Evolutionary conservation across 2,888 invertebrate genomes (phyloP), one percentile per base, ranked within the genome.

Genomic region (Pandemis heparana): DNA sequence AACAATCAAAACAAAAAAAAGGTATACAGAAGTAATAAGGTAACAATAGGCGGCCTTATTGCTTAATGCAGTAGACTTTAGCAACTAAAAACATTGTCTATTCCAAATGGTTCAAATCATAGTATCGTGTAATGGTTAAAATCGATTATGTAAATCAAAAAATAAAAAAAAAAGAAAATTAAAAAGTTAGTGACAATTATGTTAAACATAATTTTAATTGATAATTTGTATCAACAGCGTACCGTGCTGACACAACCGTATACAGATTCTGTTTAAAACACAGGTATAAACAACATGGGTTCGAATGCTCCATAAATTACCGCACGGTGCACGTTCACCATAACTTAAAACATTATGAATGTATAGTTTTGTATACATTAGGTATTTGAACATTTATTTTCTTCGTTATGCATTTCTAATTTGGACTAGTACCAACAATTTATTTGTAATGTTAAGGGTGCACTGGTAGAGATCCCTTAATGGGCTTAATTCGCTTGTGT

Each of bases 291-390:
- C 48, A 39, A 65, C 43, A 60, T 53, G 53, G 18, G 71, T 60
- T 48, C 71, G 65, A 67, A 62, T 60, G 46, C 60, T 60, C 74
- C 62, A 63, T 71, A 66, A 69, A 75, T 73, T 66, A 70, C 62
- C 67, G 68, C 61, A 43, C 61, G 38, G 53, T 53, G 53, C 16
- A 8, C 18, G 16, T 3, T 53, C 9, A 53, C 53, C 18, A 53
- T 53, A 53, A 53, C 53, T 53, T 53, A 53, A 53, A 53, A n/a
- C 18, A 16, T 53, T 18, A 18, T 53, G 53, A 18, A 18, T 18
- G 53, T 53, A 53, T 16, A 53, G 8, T 18, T 53, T 53, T 53
- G 16, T 16, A 53, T 5, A 0, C 5, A 51, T 51, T n/a, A n/a
- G n/a, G n/a, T n/a, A 18, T 53, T 2, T 18, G 18, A 53, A 53